Base-by-base conservation (phyloP, 2,888 invertebrate species). In the Lapara coniferarum region DNA sequence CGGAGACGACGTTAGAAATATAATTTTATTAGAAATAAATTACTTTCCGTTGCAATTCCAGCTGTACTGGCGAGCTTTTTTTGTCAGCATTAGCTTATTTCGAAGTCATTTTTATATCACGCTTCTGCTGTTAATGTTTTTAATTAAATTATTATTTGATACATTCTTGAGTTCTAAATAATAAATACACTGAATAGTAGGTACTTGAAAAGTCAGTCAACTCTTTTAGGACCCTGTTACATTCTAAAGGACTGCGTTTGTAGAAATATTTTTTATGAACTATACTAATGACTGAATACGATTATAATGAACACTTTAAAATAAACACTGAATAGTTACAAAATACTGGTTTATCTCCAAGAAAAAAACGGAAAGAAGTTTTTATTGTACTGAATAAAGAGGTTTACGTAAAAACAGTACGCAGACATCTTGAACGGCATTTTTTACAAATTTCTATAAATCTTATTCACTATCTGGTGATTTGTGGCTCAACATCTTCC, bases 1-100 rank as follows among this genome's bases (percentile, higher is more conserved):
- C 56, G 56, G 25, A 56, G 25, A 56, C 25, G 19, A 56, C 56
- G 56, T 56, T 56, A 25, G 56, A 56, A 56, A 56, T 56, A 25
- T 8, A 56, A 56, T 19, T 51, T 25, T 56, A 19, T 56, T 56
- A 30, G 25, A 56, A 37, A 6, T 37, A 37, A 37, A 37, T 37
- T 37, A 37, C 37, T 3, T 37, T 37, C 4, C 37, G 19, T 55
- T 55, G 16, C 10, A 55, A 55, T 10, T 55, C 19, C 55, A 55
- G 10, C 19, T 55, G 16, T 16, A 55, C 19, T 10, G 10, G 19
- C 4, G 37, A 37, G 37, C 2, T 6, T 37, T 37, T 37, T 37
- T 37, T 37, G 4, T 37, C 8, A 37, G 37, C 37, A 37, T 37
- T 37, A 37, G 37, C 5, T 0, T 8, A 37, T 37, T 2, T 37